phyloP scores from a whole-genome alignment of 2,113 vertebrate species.

The Eptatretus burgeri region DNA sequence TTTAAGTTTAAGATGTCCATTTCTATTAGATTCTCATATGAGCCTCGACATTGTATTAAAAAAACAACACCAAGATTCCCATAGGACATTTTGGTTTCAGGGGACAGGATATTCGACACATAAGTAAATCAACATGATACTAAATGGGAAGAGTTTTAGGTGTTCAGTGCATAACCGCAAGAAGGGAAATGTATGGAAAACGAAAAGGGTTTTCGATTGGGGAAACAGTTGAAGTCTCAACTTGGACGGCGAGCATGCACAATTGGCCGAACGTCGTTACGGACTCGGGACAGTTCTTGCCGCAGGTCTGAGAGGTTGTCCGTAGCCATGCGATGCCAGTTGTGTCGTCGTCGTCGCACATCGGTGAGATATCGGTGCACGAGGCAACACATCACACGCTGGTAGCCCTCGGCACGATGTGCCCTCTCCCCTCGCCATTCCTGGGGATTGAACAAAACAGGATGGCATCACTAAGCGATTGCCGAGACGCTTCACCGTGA shows the following conservation, averaged over 20 bases:
- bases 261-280: slow-evolving; percentile 52
- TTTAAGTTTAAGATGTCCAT: too few species aligned
- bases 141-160: too few species aligned
- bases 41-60: too few species aligned
- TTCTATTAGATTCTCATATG: too few species aligned
- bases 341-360: slow-evolving; percentile 88
- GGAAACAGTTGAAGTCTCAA: too few species aligned
- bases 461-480: not conserved
- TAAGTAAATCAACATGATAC: too few species aligned
- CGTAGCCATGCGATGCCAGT: slow-evolving; percentile 72
- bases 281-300: slow-evolving; percentile 89
- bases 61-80: too few species aligned
- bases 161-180: too few species aligned
- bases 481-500: too few species aligned
- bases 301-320: slow-evolving; percentile 81
- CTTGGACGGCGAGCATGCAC: too few species aligned
- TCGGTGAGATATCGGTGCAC: slow-evolving; percentile 92
- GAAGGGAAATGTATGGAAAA: slow-evolving; percentile 14
- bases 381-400: slow-evolving; percentile 94
- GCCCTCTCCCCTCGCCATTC: slow-evolving; percentile 85
- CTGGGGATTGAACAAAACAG: slow-evolving; percentile 15
- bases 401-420: slow-evolving; percentile 78
- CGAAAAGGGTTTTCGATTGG: slow-evolving; percentile 12
- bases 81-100: too few species aligned
- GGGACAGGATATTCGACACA: too few species aligned